Conservation (phyloP, 1,140 invertebrate genomes). For the Chionoecetes opilio region DNA sequence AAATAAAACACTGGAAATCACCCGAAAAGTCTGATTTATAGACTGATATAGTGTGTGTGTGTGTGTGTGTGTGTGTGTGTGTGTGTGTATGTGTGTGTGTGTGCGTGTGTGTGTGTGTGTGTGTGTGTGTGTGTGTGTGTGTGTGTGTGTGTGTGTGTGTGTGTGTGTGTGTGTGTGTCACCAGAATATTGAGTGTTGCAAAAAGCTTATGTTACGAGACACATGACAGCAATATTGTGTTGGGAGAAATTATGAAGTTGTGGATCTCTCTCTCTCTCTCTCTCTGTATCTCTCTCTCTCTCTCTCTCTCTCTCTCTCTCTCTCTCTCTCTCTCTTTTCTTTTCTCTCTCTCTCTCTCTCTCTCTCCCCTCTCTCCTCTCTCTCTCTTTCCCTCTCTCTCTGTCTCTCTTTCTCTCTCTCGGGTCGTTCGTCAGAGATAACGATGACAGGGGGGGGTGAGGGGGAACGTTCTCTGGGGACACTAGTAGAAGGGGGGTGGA, state of each 20-base stretch:
- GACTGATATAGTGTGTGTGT: background rate
- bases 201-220: background rate
- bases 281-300: too few relatives aligned
- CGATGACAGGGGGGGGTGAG: too few relatives aligned
- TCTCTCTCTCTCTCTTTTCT: too few relatives aligned
- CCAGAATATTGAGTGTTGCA: background rate
- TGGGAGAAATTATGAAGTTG: background rate
- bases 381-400: background rate
- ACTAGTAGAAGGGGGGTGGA: too few relatives aligned
- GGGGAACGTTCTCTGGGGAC: too few relatives aligned
- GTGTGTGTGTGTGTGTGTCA: background rate
- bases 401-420: background rate
- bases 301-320: background rate
- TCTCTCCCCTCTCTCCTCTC: background rate
- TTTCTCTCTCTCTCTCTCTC: constrained; percentile 4
- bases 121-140: constrained; percentile 37
- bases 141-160: background rate
- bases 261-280: too few relatives aligned
- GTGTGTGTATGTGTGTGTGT: constrained; percentile 43
- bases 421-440: too few relatives aligned
- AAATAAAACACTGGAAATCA: background rate
- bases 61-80: constrained; percentile 44
- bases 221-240: constrained; percentile 9
- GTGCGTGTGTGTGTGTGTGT: constrained; percentile 46
- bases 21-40: too few relatives aligned